A percentile compares a stretch with the other conserved stretches of the same genome.
phyloP scores from a whole-genome alignment of 2,888 invertebrate species.

The Patella depressa region DNA sequence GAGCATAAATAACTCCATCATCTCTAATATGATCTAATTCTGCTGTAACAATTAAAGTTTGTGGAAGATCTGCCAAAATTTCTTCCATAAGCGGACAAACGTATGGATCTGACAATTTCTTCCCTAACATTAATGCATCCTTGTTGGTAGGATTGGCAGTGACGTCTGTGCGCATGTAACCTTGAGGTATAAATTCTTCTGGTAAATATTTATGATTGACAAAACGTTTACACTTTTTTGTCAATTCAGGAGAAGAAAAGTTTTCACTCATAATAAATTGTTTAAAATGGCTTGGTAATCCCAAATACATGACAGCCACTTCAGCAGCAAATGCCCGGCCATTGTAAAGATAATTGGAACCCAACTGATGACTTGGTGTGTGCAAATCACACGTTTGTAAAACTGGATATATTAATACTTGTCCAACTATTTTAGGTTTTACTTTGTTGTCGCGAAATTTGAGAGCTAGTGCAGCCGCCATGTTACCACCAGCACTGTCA shows the following conservation, averaged over 20 bases:
- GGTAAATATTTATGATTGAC: slow-evolving; percentile 4
- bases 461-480: slow-evolving; percentile 17
- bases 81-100: not conserved
- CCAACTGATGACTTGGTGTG: not conserved
- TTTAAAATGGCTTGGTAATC: not conserved
- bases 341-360: not conserved
- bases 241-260: not conserved
- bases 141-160: not conserved
- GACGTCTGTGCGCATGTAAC: not conserved
- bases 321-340: not conserved
- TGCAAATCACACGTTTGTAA: slow-evolving; percentile 39
- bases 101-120: not conserved
- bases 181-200: not conserved
- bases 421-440: slow-evolving; percentile 5
- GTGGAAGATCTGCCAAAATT: not conserved
- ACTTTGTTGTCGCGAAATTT: slow-evolving; percentile 8
- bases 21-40: not conserved
- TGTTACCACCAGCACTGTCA: slow-evolving; percentile 24
- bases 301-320: slow-evolving; percentile 1
- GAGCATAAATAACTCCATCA: not conserved
- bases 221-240: slow-evolving; percentile 7
- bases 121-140: not conserved
- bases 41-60: not conserved
- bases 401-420: slow-evolving; percentile 55
- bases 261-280: not conserved